Evolutionary conservation across 2,888 invertebrate species (phyloP).

Genomic region (Fissipunctia ypsillon): DNA sequence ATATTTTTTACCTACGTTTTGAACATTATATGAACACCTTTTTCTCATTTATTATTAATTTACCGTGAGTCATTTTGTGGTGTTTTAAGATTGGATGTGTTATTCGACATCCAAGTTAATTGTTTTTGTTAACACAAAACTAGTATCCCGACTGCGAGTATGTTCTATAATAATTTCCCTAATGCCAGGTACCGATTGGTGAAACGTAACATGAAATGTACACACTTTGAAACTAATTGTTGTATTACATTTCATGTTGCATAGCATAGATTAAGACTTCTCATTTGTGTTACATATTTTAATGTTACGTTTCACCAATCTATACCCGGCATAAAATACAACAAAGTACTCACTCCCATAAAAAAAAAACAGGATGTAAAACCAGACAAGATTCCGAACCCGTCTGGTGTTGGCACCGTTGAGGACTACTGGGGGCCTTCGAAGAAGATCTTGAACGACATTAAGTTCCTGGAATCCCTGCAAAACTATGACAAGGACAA

Average conservation of each 20-base stretch:
- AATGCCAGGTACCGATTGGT: not conserved
- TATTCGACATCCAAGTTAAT: not conserved
- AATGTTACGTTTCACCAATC: not conserved
- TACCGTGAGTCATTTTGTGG: not conserved
- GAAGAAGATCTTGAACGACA: constrained; percentile 96
- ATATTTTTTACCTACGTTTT: not conserved
- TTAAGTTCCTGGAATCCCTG: constrained; percentile 97
- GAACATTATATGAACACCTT: not conserved
- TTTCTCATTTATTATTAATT: not conserved
- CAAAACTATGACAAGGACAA: constrained; percentile 98
- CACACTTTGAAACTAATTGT: not conserved
- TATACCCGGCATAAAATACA: not conserved
- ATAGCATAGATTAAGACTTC: not conserved
- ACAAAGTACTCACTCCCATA: not conserved
- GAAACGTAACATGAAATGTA: not conserved
- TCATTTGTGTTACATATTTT: not conserved
- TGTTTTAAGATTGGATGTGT: not conserved
- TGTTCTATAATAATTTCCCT: not conserved
- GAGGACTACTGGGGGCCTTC: constrained; percentile 99
- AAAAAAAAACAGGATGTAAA: constrained; percentile 92
- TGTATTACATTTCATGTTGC: constrained; percentile 2
- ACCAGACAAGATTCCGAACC: constrained; percentile 96
- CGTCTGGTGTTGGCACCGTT: constrained; percentile 95
- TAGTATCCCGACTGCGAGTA: not conserved
- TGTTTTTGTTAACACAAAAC: not conserved